phyloP scores from a whole-genome alignment of 2,888 invertebrate genomes.

The Erynnis tages region DNA sequence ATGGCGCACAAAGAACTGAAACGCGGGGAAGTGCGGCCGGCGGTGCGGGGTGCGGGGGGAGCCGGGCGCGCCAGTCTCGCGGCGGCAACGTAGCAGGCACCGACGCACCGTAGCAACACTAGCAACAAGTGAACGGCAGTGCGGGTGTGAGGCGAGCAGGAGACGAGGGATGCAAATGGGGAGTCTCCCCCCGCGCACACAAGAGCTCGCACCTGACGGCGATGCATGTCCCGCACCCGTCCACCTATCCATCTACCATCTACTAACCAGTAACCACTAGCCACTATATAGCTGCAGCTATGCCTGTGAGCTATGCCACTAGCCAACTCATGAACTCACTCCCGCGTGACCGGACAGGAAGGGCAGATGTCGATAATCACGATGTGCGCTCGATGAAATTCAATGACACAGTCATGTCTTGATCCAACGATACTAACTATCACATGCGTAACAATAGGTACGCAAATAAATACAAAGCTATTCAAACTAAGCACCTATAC shows the following conservation, averaged over 20 bases:
- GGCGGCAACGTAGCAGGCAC: constrained; percentile 54
- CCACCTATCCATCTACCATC: constrained; percentile 41
- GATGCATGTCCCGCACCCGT: constrained; percentile 49
- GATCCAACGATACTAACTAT: not conserved
- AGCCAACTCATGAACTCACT: too few species aligned
- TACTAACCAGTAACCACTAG: constrained; percentile 40
- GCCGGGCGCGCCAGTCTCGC: constrained; percentile 61
- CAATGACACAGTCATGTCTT: not conserved
- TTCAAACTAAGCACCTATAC: too few species aligned
- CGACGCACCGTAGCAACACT: constrained; percentile 75
- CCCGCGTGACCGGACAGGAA: constrained; percentile 49
- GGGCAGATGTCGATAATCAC: constrained; percentile 66
- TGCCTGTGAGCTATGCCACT: too few species aligned
- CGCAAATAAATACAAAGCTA: too few species aligned
- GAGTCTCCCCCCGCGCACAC: constrained; percentile 50
- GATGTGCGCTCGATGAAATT: constrained; percentile 29
- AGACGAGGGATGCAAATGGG: constrained; percentile 46
- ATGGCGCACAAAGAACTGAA: constrained; percentile 79
- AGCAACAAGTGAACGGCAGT: constrained; percentile 78
- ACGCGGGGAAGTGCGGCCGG: constrained; percentile 66
- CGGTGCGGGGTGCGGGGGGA: constrained; percentile 47
- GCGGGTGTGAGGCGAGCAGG: constrained; percentile 53
- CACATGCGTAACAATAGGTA: too few species aligned
- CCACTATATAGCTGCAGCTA: too few species aligned
- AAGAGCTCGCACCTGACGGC: constrained; percentile 68